A percentile compares a stretch with the other conserved stretches of the same genome.
These are phyloP conservation scores for Leuciscus waleckii DNA, from an alignment of 2,797 vertebrate genomes.

Conservation along the genomic window DNA sequence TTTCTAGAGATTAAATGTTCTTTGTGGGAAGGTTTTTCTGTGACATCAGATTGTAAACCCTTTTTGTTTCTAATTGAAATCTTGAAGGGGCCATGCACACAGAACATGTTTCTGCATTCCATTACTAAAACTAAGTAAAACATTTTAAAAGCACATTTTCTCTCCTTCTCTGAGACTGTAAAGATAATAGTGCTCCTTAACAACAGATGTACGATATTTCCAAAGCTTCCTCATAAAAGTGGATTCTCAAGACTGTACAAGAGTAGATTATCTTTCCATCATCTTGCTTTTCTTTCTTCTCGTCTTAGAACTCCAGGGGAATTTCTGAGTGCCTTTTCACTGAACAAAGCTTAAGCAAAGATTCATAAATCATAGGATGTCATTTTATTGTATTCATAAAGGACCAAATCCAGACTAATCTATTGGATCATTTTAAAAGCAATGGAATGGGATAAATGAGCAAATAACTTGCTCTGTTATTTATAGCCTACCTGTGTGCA, in stretches of 20 bases:
- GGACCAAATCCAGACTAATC: background rate
- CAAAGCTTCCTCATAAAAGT: conserved; percentile 4
- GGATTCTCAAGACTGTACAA: conserved; percentile 3
- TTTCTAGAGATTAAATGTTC: background rate
- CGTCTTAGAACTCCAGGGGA: background rate
- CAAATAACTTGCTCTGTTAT: background rate
- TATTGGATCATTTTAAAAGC: background rate
- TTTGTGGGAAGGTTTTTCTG: background rate
- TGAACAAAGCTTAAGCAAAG: background rate
- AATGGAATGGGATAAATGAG: background rate
- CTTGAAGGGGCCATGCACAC: background rate
- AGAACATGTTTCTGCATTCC: background rate
- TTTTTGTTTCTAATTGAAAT: background rate
- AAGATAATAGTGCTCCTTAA: background rate
- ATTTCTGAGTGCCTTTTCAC: background rate
- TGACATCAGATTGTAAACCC: background rate
- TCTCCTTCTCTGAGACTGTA: background rate
- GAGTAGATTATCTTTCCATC: conserved; percentile 1
- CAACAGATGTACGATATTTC: background rate
- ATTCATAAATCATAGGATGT: background rate
- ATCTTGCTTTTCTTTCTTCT: background rate
- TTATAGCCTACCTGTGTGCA: background rate
- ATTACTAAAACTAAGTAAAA: background rate
- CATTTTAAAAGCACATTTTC: background rate
- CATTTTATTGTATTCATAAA: background rate